Base-by-base conservation (phyloP, 1,140 invertebrate species). In the Helicoverpa zea region DNA sequence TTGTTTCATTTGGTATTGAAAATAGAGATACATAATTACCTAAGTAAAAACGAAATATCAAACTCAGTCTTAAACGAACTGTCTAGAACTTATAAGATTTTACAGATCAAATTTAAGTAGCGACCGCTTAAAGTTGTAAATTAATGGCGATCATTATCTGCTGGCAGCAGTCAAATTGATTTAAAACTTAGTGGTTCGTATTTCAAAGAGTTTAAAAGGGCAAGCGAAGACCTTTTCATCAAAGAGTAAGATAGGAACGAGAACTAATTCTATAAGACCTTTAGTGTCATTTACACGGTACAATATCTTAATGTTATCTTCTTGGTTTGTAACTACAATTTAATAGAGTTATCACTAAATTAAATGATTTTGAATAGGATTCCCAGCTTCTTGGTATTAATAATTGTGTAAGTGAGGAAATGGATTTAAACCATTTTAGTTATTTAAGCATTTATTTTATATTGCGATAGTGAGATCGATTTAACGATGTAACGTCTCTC, bases 121-220 rank as follows among this genome's bases (percentile, higher is more conserved):
- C 49, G 64, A 68, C 64, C 64, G 64, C 43, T 49, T 68, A 43
- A 29, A 47, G n/a, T 64, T 64, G 30, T 43, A 43, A 64, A 64
- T 64, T 64, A 64, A 43, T 30, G 43, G n/a, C 61, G 61, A 64
- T 64, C 61, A 64, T 68, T 68, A 68, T 68, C 64, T 68, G n/a
- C 49, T 68, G 18, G 4, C 64, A 49, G 43, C 43, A 68, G n/a
- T 49, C n/a, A 68, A 68, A 68, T 43, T 51, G 30, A 68, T 49
- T 68, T 68, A 68, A 68, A 68, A 68, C 43, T 68, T 68, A 68
- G 43, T 18, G 64, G 64, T 68, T 68, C 43, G 64, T 68, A 11
- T 68, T 68, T 18, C 64, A 68, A 43, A 68, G 49, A 68, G 64
- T n/a, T 3, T 68, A 16, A 49, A 49, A 68, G 43, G 64, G 43